Conservation (phyloP, 1,140 invertebrate genomes). For the Sipha flava region DNA sequence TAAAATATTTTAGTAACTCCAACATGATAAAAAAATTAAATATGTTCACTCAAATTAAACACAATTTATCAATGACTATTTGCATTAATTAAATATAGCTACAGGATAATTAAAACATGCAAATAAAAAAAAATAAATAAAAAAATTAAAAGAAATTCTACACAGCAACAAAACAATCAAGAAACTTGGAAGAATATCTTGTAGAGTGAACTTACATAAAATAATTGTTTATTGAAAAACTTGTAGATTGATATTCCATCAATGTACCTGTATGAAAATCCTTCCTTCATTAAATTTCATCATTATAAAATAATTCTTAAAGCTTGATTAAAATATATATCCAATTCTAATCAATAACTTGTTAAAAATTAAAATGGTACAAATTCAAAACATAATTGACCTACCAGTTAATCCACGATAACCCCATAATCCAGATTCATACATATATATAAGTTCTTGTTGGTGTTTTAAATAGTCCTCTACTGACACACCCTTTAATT, state of each 20-base stretch:
- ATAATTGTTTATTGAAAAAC: conserved; percentile 13
- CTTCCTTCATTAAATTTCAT: neutral
- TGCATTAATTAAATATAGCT: no score
- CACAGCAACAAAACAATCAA: neutral
- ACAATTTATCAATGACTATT: no score
- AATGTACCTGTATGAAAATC: conserved; percentile 7
- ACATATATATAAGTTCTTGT: conserved; percentile 50
- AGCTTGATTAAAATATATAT: neutral
- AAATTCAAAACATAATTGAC: neutral
- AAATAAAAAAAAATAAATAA: neutral
- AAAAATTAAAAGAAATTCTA: neutral
- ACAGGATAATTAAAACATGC: neutral
- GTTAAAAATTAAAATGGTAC: neutral
- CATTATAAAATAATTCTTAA: neutral
- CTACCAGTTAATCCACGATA: conserved; percentile 55
- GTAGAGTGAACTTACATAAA: conserved; percentile 19
- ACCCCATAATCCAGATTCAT: conserved; percentile 55
- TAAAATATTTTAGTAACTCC: no score
- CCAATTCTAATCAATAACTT: neutral
- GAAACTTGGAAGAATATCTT: neutral
- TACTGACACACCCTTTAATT: conserved; percentile 53
- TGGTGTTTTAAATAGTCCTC: conserved; percentile 53
- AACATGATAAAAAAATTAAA: no score
- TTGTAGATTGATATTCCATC: neutral
- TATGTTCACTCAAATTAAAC: no score